Evolutionary conservation across 2,797 vertebrate species (phyloP).

Genomic region (Delichon dasypus): DNA sequence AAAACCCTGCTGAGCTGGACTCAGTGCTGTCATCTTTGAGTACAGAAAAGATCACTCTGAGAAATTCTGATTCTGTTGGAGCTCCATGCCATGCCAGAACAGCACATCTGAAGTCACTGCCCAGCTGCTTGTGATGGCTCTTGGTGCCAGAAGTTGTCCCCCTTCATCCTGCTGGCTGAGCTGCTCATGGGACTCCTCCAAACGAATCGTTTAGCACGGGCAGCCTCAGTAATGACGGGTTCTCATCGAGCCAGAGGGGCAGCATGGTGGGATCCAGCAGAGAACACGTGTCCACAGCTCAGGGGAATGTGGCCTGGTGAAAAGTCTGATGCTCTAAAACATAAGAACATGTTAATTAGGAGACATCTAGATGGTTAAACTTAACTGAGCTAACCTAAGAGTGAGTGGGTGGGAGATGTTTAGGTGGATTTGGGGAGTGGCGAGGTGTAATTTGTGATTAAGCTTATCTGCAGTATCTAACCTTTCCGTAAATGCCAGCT

Average conservation of each 20-base stretch:
- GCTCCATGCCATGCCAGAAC: background rate
- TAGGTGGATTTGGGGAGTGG: background rate
- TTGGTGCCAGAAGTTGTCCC: background rate
- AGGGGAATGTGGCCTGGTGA: background rate
- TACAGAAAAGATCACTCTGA: background rate
- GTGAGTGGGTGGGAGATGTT: background rate
- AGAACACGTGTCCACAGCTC: background rate
- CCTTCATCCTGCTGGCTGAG: background rate
- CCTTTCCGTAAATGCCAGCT: constrained; percentile 93
- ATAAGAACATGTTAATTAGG: constrained; percentile 31
- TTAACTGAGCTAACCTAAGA: background rate
- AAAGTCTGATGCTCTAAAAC: background rate
- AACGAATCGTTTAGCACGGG: background rate
- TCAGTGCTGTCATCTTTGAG: background rate
- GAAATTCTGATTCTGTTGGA: background rate
- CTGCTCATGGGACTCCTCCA: background rate
- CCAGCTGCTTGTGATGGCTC: background rate
- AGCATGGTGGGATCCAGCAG: background rate
- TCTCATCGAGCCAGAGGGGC: background rate
- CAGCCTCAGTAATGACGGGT: background rate
- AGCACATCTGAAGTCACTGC: background rate
- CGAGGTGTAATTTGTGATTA: constrained; percentile 66
- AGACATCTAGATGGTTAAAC: background rate
- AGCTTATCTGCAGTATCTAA: constrained; percentile 77
- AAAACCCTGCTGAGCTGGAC: background rate